These are phyloP conservation scores for Falco concolor DNA, from an alignment of 2,797 vertebrate species.

Conservation along the genomic window DNA sequence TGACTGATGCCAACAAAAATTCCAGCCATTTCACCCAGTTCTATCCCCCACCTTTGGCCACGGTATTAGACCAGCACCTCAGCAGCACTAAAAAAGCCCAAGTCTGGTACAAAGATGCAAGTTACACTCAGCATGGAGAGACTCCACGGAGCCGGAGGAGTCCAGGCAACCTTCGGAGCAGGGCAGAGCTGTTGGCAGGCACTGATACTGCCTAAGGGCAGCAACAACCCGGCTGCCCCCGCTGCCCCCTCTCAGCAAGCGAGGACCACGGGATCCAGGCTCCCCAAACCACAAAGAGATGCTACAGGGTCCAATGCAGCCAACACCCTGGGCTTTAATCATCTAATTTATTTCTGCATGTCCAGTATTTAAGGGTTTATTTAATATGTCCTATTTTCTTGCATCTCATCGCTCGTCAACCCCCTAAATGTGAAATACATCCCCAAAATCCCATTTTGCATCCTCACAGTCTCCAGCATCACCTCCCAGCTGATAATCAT, in stretches of 20 bases:
- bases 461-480: background rate
- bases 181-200: background rate
- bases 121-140: background rate
- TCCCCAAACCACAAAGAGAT: background rate
- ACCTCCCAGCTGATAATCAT: background rate
- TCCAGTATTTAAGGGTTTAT: background rate
- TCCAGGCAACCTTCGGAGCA: background rate
- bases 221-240: background rate
- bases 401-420: background rate
- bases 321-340: background rate
- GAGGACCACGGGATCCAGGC: background rate
- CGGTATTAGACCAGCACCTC: background rate
- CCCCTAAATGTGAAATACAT: background rate
- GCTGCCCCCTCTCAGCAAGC: background rate
- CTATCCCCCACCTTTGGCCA: background rate
- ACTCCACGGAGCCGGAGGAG: background rate
- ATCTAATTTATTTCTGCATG: background rate
- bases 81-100: background rate
- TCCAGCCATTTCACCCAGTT: rapidly evolving
- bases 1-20: background rate
- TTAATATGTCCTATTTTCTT: background rate
- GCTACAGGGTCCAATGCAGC: background rate
- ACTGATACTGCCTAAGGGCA: background rate
- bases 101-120: background rate
- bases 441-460: background rate